These are phyloP conservation scores for Elgaria multicarinata DNA, from an alignment of 2,113 vertebrate species.

Conservation along the genomic window DNA sequence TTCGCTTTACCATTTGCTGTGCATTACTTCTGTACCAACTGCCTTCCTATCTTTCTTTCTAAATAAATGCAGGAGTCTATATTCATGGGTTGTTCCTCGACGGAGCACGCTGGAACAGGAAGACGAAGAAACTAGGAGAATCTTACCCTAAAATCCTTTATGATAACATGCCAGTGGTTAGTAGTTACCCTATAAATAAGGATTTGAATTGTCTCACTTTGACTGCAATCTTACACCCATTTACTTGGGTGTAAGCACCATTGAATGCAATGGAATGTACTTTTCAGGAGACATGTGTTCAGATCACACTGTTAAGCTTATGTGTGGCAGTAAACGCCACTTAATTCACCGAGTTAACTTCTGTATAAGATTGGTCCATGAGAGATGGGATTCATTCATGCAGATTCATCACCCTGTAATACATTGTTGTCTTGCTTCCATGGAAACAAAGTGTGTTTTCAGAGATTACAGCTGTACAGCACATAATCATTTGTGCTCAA, in stretches of 20 bases:
- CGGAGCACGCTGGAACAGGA: constrained; percentile 89
- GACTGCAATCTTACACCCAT: neutral
- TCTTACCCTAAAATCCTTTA: constrained; percentile 89
- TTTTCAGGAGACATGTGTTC: no score
- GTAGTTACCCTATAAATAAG: constrained; percentile 45
- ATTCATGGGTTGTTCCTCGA: constrained; percentile 87
- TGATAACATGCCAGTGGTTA: constrained; percentile 87
- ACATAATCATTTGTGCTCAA: no score
- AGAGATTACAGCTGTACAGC: neutral
- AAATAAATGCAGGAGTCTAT: constrained; percentile 82
- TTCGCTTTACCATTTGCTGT: neutral
- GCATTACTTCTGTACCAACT: neutral
- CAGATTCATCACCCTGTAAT: neutral
- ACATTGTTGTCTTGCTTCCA: neutral
- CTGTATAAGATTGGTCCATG: neutral
- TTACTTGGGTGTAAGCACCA: neutral
- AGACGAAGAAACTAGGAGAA: constrained; percentile 84
- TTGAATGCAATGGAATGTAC: neutral
- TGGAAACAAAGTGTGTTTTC: neutral
- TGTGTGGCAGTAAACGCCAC: neutral
- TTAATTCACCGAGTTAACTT: neutral
- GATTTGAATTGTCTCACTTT: neutral
- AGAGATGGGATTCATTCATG: neutral
- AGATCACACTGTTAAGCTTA: neutral
- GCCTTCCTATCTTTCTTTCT: neutral